Evolutionary conservation across 2,113 vertebrate genomes (phyloP).

Genomic region (Malurus alboscapulatus): DNA sequence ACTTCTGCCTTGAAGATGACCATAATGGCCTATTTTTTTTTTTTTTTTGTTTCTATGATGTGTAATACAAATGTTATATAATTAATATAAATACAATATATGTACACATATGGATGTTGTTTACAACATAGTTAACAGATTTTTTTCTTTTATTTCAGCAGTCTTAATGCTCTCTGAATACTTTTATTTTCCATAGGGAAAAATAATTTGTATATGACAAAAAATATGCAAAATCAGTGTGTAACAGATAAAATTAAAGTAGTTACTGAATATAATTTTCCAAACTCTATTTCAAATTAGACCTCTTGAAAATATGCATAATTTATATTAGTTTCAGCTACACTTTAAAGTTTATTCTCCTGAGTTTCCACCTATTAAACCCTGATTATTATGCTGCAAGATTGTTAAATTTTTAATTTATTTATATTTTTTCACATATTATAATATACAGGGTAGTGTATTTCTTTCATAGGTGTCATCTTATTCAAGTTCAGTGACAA

Average conservation of each 20-base stretch:
- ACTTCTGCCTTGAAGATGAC: background rate
- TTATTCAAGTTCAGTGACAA: background rate
- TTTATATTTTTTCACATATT: background rate
- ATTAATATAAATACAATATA: background rate
- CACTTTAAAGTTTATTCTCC: background rate
- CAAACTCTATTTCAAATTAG: background rate
- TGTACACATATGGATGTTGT: background rate
- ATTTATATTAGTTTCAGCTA: background rate
- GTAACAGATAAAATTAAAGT: background rate
- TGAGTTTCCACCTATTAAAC: background rate
- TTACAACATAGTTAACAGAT: background rate
- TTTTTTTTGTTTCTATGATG: background rate
- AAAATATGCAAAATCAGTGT: background rate
- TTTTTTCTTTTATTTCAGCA: background rate
- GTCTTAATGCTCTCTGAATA: background rate
- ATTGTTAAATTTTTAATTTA: background rate
- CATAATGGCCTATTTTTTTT: background rate
- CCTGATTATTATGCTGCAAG: background rate
- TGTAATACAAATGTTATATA: background rate
- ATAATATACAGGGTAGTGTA: background rate
- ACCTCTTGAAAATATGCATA: background rate
- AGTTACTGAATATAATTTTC: background rate
- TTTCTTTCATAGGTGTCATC: background rate
- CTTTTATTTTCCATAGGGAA: background rate
- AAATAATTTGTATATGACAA: background rate